phyloP scores from a whole-genome alignment of 2,113 vertebrate genomes.

The Acanthisitta chloris region DNA sequence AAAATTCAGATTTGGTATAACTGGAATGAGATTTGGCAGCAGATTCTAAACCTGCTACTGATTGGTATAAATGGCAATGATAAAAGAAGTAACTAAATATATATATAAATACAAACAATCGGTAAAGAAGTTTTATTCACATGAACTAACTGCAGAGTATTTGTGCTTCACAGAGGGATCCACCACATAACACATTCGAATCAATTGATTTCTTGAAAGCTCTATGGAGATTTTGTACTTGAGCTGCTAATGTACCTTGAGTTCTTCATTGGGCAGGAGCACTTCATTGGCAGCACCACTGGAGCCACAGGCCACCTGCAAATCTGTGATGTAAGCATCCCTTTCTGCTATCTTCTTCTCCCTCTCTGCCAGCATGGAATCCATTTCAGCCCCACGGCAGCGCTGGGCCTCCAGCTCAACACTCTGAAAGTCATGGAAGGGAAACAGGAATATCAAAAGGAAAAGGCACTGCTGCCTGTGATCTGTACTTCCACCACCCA shows the following conservation, averaged over 20 bases:
- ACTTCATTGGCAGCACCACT: conserved; percentile 1
- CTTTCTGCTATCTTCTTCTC: conserved; percentile 83
- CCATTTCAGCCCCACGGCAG: conserved; percentile 82
- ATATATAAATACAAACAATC: neutral
- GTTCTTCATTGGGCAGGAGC: conserved; percentile 28
- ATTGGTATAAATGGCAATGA: neutral
- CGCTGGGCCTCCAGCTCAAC: conserved; percentile 74
- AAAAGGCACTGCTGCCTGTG: neutral
- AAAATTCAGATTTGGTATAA: neutral
- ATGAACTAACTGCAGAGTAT: neutral
- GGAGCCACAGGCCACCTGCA: conserved; percentile 75
- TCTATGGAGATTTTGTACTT: neutral
- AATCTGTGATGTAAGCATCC: conserved; percentile 85
- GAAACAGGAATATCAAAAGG: no score
- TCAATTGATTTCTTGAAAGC: neutral
- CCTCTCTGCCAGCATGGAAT: conserved; percentile 82
- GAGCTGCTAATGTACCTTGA: conserved; percentile 64
- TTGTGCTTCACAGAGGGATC: neutral
- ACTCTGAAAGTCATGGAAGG: conserved; percentile 66
- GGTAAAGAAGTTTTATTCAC: neutral
- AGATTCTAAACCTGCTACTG: neutral
- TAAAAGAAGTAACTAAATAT: neutral
- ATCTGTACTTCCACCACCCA: neutral
- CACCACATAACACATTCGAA: rapidly evolving
- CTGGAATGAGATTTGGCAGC: neutral